Evolutionary conservation across 2,797 vertebrate species (phyloP).

Genomic region (Ammospiza maritima): DNA sequence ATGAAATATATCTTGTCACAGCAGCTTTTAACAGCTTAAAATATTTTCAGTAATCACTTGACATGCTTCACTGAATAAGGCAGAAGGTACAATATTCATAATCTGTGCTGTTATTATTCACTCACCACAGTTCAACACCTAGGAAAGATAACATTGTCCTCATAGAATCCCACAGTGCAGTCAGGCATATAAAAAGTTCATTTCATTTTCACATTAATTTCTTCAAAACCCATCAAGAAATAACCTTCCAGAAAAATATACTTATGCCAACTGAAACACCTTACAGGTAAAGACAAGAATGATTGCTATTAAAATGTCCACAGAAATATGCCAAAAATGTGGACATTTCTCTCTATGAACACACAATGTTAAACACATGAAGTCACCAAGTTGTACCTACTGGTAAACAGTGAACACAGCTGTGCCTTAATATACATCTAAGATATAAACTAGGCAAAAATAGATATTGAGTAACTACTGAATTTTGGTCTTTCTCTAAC

Average conservation of each 20-base stretch:
- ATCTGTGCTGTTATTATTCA: conserved; percentile 6
- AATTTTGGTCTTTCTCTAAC: not conserved
- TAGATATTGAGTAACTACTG: not conserved
- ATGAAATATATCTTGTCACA: conserved; percentile 48
- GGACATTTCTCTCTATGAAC: not conserved
- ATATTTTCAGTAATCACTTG: conserved; percentile 57
- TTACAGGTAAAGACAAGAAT: not conserved
- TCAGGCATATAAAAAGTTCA: not conserved
- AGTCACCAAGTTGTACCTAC: not conserved
- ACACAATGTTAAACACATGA: not conserved
- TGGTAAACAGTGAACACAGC: not conserved
- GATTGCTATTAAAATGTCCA: not conserved
- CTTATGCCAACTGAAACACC: not conserved
- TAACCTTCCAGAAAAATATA: not conserved
- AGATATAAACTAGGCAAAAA: not conserved
- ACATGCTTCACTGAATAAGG: conserved; percentile 4
- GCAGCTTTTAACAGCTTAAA: conserved; percentile 45
- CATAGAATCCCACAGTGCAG: not conserved
- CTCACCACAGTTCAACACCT: not conserved
- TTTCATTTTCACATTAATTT: not conserved
- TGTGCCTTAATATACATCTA: not conserved
- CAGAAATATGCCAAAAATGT: too few relatives aligned
- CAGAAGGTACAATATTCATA: not conserved
- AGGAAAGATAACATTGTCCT: not conserved
- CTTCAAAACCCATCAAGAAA: not conserved